Evolutionary conservation across 2,888 invertebrate genomes (phyloP), one percentile per base, ranked within the genome.

Genomic region (Micoletzkya japonica): DNA sequence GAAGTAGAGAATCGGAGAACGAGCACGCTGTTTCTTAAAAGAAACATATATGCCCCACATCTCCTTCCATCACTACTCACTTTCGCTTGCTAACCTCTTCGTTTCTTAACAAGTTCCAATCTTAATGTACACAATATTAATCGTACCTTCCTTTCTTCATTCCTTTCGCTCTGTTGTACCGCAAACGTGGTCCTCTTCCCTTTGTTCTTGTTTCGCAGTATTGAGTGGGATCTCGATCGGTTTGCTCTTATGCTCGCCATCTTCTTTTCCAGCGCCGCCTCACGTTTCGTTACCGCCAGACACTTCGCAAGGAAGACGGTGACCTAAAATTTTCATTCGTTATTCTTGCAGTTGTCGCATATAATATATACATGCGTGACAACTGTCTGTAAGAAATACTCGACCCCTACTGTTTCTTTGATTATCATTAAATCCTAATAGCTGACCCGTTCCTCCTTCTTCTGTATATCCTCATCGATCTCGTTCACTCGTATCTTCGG

Each of bases 221-320:
- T n/a, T n/a, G n/a, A n/a, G n/a, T n/a, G n/a, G n/a, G n/a, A n/a
- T n/a, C n/a, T 44, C 44, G 20, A 20, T 14, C 44, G 44, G 10
- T 20, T 44, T 44, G 20, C 44, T 14, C 44, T 10, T 20, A 14
- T 44, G 44, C 44, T 44, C 10, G 20, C 20, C 54, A 66, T 66
- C 28, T 66, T 36, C 64, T 54, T 66, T 37, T 54, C 64, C 0
- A 66, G 10, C 4, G 54, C 20, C 36, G 64, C 64, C 7, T 66
- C 37, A 2, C 28, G 14, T 10, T 37, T 66, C 17, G 34, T 52
- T 26, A 30, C 17, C 4, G 4, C 2, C 7, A 66, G 24, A 4
- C 44, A 66, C 2, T n/a, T 37, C 4, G 54, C 28, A 4, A 66
- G 54, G 54, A 66, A 66, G 17, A 36, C 54, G 36, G 54, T 37